Percentiles rank a stretch among this genome's conserved stretches.
phyloP scores from a whole-genome alignment of 92 coral and sea anemone species.

The Epizoanthus stellaris region DNA sequence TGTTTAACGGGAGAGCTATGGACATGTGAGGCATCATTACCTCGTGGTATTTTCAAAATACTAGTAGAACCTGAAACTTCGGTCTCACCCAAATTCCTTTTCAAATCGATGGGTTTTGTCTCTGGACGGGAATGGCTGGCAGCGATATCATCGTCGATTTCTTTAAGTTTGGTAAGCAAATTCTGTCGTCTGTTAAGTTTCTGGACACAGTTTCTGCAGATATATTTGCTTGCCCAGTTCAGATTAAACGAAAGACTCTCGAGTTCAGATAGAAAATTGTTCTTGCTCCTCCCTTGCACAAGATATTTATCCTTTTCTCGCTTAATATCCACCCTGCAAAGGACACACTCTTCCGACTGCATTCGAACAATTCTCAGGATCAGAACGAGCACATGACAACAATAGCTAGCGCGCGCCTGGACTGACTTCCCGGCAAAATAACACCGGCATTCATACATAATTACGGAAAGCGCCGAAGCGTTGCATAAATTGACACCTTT shows the following conservation, averaged over 20 bases:
- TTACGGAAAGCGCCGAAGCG: neutral
- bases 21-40: neutral
- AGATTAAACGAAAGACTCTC: neutral
- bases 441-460: neutral
- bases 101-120: neutral
- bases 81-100: neutral
- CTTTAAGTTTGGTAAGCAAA: slow-evolving; percentile 11
- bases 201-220: slow-evolving; percentile 35
- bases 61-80: neutral
- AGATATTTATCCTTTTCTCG: neutral
- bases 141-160: neutral
- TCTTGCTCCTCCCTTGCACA: neutral
- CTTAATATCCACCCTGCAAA: neutral
- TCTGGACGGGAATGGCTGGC: neutral
- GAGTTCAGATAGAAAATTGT: neutral
- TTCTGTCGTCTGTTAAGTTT: slow-evolving; percentile 44
- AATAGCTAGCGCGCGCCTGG: no score
- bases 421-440: neutral
- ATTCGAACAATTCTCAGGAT: neutral
- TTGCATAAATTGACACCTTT: neutral
- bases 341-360: neutral
- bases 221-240: slow-evolving; percentile 1
- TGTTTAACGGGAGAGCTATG: neutral
- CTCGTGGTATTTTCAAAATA: neutral
- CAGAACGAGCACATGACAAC: neutral